Evolutionary conservation across 2,888 invertebrate species (phyloP).

Genomic region (Helleia helle): DNA sequence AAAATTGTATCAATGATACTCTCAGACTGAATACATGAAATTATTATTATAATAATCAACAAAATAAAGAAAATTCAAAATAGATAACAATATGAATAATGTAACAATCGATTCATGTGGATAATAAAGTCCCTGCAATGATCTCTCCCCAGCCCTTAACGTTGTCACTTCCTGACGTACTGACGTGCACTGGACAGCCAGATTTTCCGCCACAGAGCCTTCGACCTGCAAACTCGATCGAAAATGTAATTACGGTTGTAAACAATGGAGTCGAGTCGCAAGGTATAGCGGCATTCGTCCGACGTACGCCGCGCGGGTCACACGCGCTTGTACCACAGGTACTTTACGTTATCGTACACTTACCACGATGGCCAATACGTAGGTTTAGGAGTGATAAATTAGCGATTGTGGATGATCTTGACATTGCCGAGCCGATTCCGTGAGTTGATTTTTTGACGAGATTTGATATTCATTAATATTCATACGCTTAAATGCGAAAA

Average conservation of each 20-base stretch:
- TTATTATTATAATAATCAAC: no score
- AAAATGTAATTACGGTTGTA: slow-evolving; percentile 67
- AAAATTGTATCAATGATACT: no score
- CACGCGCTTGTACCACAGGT: slow-evolving; percentile 48
- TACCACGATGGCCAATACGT: neutral
- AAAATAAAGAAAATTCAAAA: no score
- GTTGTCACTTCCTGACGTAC: slow-evolving; percentile 2
- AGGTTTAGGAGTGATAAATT: slow-evolving; percentile 19
- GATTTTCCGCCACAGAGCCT: slow-evolving; percentile 62
- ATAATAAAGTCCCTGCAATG: no score
- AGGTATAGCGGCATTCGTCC: slow-evolving; percentile 58
- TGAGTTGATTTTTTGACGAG: slow-evolving; percentile 26
- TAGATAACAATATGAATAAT: no score
- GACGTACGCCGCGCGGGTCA: slow-evolving; percentile 50
- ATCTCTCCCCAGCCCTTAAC: no score
- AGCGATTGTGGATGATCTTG: slow-evolving; percentile 37
- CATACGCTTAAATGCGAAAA: slow-evolving; percentile 41
- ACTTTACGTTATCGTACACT: slow-evolving; percentile 47
- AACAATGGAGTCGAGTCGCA: slow-evolving; percentile 57
- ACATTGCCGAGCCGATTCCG: slow-evolving; percentile 35
- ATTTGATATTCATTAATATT: slow-evolving; percentile 51
- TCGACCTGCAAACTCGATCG: slow-evolving; percentile 63
- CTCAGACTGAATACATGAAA: no score
- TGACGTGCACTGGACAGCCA: slow-evolving; percentile 39
- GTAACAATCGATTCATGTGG: no score